Percentiles rank a stretch among this genome's conserved stretches.
phyloP scores from a whole-genome alignment of 2,113 vertebrate species.

The Phylloscopus trochiloides region DNA sequence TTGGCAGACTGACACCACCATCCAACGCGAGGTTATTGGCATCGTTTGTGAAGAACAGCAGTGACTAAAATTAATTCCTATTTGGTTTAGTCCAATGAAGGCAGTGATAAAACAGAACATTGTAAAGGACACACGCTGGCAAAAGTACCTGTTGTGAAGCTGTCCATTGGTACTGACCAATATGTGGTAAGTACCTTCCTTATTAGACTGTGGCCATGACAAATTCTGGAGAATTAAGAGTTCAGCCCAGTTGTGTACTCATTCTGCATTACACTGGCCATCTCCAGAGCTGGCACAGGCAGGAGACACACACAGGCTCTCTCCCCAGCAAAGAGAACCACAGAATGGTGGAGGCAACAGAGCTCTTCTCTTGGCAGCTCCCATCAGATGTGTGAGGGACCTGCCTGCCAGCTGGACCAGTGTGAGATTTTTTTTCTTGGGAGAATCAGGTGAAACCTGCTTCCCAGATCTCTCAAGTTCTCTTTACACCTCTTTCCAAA shows the following conservation, averaged over 20 bases:
- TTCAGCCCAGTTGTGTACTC: too few relatives aligned
- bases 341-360: neutral
- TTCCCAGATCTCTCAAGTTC: neutral
- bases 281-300: neutral
- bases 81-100: neutral
- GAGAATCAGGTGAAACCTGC: neutral
- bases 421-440: accelerated
- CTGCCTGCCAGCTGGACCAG: neutral
- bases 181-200: neutral
- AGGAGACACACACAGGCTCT: neutral
- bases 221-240: neutral
- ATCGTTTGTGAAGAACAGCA: neutral
- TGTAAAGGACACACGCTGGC: accelerated
- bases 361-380: neutral
- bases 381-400: neutral
- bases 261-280: neutral
- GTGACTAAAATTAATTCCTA: neutral
- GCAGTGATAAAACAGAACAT: neutral
- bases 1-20: neutral
- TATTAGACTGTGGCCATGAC: neutral
- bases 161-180: neutral
- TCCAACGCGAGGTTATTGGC: accelerated
- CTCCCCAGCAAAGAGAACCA: neutral
- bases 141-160: neutral
- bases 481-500: neutral